phyloP scores from a whole-genome alignment of 2,888 invertebrate species.

The Drosophila cognata region DNA sequence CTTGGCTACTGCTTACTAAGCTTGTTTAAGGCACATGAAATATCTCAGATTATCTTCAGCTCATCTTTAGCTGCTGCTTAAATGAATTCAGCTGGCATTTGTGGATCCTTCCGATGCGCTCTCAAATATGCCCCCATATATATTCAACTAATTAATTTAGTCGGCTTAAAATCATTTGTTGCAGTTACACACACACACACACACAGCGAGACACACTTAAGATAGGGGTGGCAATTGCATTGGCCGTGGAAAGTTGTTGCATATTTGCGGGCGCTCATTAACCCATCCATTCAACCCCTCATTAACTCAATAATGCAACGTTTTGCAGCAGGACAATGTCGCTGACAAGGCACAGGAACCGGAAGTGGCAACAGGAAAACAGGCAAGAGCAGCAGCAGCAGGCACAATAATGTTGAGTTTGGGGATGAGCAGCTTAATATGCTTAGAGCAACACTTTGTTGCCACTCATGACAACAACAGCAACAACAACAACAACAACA shows the following conservation, averaged over 20 bases:
- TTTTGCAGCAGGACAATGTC: slow-evolving; percentile 44
- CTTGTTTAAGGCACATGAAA: background rate
- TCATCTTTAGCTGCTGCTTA: background rate
- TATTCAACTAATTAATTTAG: background rate
- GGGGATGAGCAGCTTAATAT: slow-evolving; percentile 51
- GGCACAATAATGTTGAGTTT: background rate
- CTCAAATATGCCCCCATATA: background rate
- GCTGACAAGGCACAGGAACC: slow-evolving; percentile 19
- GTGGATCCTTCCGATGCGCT: background rate
- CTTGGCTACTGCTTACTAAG: background rate
- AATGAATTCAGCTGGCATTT: background rate
- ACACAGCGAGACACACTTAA: no score
- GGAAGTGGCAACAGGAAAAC: slow-evolving; percentile 6
- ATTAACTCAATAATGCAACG: slow-evolving; percentile 22
- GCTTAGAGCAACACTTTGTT: slow-evolving; percentile 70
- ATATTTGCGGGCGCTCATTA: slow-evolving; percentile 42
- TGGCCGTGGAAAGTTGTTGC: slow-evolving; percentile 32
- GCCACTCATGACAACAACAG: slow-evolving; percentile 46
- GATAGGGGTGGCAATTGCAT: background rate
- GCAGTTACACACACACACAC: background rate
- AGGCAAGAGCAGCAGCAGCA: background rate
- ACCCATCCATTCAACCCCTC: slow-evolving; percentile 9
- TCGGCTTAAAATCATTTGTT: background rate
- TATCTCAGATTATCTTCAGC: background rate
- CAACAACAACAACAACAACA: slow-evolving; percentile 21